Base-by-base conservation (phyloP, 1,140 invertebrate genomes). In the Drosophila pruinosa region DNA sequence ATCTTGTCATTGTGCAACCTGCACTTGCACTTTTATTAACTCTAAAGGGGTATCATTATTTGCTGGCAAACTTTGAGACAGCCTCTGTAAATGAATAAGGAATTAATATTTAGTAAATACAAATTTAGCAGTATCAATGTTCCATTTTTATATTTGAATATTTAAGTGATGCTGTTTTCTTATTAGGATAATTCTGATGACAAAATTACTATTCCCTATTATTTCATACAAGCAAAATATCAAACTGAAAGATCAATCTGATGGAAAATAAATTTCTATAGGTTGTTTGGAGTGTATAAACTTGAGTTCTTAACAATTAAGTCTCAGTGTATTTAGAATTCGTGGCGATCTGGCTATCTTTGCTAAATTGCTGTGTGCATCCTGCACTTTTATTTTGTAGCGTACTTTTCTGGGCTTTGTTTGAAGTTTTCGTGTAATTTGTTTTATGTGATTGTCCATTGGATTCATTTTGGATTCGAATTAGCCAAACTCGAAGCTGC, bases 401-500 rank as follows among this genome's bases (percentile, higher is more conserved):
- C 79, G 56, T 65, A 83, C 80, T 83, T 82, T 69, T 86, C 81
- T 67, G 81, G 80, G 80, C 80, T 85, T 74, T 74, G 62, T 69
- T 73, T 65, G 54, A 83, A 83, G 75, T 86, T 86, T 77, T 77
- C 73, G 77, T 81, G 80, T 85, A 85, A 85, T 85, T 85, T 85
- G 80, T 86, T 85, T 85, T 85, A 85, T 85, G 81, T 85, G 80
- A 85, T 85, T 86, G 80, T 81, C 78, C 82, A 85, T 85, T 85
- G 80, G 80, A 72, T 85, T 78, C 76, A 86, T 74, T 85, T 81
- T 81, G 81, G 70, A 81, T 71, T 76, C 80, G 72, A 81, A 85
- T 85, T 85, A 85, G 80, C 82, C 50, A 41, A 76, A 48, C 71
- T 65, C 79, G 59, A 63, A 50, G 65, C 75, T 69, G 79, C 59